Evolutionary conservation across 2,888 invertebrate genomes (phyloP).

Genomic region (Metellina segmentata): DNA sequence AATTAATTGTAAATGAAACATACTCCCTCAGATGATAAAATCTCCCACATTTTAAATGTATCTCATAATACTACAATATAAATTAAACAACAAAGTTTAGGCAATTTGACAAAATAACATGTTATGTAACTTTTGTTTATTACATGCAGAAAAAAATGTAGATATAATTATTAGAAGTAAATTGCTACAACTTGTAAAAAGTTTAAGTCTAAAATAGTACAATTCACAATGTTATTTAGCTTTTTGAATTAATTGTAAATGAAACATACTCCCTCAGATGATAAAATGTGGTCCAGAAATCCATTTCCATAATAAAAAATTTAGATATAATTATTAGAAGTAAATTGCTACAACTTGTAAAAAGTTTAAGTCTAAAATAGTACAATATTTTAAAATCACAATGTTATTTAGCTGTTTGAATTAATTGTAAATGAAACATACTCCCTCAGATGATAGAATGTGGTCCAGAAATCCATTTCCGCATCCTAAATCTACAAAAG

Average conservation of each 20-base stretch:
- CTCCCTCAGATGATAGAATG: slow-evolving; percentile 91
- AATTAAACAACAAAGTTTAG: too few relatives aligned
- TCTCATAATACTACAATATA: too few relatives aligned
- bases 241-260: neutral
- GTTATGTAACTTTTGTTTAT: too few relatives aligned
- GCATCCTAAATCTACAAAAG: slow-evolving; percentile 97
- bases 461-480: slow-evolving; percentile 97
- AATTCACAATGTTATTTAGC: neutral
- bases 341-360: too few relatives aligned
- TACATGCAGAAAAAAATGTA: too few relatives aligned
- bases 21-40: slow-evolving; percentile 90
- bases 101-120: too few relatives aligned
- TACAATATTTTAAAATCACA: neutral
- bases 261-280: slow-evolving; percentile 87
- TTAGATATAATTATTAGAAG: too few relatives aligned
- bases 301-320: slow-evolving; percentile 80
- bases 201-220: too few relatives aligned
- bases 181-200: too few relatives aligned
- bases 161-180: too few relatives aligned
- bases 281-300: slow-evolving; percentile 86
- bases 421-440: slow-evolving; percentile 78
- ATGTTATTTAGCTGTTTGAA: neutral
- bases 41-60: slow-evolving; percentile 78
- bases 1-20: slow-evolving; percentile 66
- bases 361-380: too few relatives aligned